Evolutionary conservation across 2,113 vertebrate species (phyloP).

Genomic region (Notiomystis cincta): DNA sequence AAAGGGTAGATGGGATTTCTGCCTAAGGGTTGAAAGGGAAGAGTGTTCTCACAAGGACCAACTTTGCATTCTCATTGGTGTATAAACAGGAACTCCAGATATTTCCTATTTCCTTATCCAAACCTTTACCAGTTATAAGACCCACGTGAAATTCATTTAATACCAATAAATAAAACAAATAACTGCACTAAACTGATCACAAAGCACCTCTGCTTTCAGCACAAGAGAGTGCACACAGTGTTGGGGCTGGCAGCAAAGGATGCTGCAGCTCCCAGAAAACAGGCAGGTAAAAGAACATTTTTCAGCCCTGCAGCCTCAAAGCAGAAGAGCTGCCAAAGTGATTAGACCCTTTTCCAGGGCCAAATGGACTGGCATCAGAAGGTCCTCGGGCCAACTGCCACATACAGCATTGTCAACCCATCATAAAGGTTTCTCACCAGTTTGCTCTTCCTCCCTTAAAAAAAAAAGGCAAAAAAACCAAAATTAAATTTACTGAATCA

Average conservation of each 20-base stretch:
- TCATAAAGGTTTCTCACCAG: neutral
- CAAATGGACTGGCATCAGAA: neutral
- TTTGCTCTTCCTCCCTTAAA: fast-evolving
- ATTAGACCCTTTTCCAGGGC: neutral
- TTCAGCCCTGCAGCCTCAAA: neutral
- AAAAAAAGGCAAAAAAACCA: neutral
- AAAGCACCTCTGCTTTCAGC: neutral
- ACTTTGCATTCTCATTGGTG: neutral
- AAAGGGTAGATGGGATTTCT: slow-evolving; percentile 34
- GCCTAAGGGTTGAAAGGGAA: neutral
- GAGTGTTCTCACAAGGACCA: slow-evolving; percentile 10
- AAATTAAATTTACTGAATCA: neutral
- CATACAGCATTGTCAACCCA: neutral
- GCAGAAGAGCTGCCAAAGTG: neutral
- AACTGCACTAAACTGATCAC: neutral
- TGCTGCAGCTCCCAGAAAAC: neutral
- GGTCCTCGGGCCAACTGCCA: neutral
- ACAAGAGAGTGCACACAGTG: neutral
- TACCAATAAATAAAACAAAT: neutral
- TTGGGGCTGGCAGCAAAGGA: neutral
- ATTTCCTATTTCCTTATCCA: neutral
- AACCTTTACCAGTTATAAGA: neutral
- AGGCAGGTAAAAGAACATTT: neutral
- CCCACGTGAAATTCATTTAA: neutral
- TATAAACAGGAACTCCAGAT: slow-evolving; percentile 19